Conservation (phyloP, 2,113 vertebrate genomes). For the Zootoca vivipara region DNA sequence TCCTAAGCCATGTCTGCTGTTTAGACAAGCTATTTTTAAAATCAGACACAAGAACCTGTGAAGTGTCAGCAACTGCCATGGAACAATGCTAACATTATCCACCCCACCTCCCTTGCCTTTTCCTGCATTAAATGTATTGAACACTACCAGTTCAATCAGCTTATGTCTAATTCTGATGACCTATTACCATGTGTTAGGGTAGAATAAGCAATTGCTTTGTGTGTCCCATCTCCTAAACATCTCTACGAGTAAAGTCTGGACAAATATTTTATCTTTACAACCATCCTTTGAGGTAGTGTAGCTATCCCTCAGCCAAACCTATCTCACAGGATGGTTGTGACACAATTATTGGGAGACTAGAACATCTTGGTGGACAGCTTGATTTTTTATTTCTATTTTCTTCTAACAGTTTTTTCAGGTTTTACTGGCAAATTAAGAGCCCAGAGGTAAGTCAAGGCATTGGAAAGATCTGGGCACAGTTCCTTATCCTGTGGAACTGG, state of each 20-base stretch:
- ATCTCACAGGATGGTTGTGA: no score
- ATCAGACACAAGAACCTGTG: conserved; percentile 10
- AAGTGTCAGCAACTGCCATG: conserved; percentile 25
- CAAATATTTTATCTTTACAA: not conserved
- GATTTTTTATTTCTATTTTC: not conserved
- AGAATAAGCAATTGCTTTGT: not conserved
- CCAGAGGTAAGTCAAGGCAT: not conserved
- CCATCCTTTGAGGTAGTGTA: not conserved
- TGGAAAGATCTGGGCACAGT: not conserved
- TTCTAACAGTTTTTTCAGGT: not conserved
- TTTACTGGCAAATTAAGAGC: not conserved
- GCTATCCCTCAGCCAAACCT: no score
- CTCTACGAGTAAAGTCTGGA: not conserved
- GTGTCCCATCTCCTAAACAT: not conserved
- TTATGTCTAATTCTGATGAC: conserved; percentile 38
- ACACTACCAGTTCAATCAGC: conserved; percentile 37
- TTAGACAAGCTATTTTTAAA: conserved; percentile 11
- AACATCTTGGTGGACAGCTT: no score
- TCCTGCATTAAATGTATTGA: conserved; percentile 45
- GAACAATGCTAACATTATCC: conserved; percentile 36
- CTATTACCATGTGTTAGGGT: conserved; percentile 51
- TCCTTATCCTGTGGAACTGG: not conserved
- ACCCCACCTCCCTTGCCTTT: conserved; percentile 38
- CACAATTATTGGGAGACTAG: not conserved
- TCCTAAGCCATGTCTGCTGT: not conserved